These are phyloP conservation scores for Poecilia wingei DNA, from an alignment of 2,797 vertebrate genomes.

Conservation along the genomic window DNA sequence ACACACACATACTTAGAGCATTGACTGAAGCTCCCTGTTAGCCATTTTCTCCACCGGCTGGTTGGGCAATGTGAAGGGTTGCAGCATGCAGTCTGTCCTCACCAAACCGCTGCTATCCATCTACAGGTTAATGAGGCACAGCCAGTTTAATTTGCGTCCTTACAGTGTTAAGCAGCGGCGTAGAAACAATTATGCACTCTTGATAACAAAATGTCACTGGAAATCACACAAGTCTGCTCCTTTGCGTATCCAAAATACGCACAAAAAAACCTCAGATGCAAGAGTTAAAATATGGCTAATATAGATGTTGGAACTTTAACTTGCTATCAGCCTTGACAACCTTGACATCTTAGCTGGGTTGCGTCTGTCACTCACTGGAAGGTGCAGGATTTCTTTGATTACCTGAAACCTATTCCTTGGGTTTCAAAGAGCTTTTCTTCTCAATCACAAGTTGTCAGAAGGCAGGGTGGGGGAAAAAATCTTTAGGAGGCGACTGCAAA, in stretches of 20 bases:
- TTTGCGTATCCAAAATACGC: not conserved
- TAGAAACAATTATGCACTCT: constrained; percentile 30
- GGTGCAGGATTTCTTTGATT: not conserved
- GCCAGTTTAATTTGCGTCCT: constrained; percentile 21
- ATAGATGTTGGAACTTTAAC: not conserved
- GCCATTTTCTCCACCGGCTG: constrained; percentile 58
- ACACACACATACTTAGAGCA: constrained; percentile 54
- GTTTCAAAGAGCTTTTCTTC: constrained; percentile 5
- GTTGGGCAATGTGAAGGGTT: constrained; percentile 56
- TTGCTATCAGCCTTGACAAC: not conserved
- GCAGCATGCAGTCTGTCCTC: constrained; percentile 59
- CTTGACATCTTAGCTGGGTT: not conserved
- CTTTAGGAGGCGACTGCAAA: not conserved
- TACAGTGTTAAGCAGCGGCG: constrained; percentile 25
- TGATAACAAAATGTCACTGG: not conserved
- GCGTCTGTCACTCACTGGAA: not conserved
- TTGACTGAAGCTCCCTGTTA: constrained; percentile 66
- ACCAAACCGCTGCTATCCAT: constrained; percentile 63
- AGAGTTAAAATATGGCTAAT: not conserved
- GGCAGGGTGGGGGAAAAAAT: not conserved
- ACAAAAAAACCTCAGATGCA: not conserved
- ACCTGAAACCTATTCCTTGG: constrained; percentile 3
- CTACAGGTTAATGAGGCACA: constrained; percentile 67
- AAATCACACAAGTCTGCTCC: not conserved
- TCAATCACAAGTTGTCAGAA: not conserved